phyloP scores from a whole-genome alignment of 2,113 vertebrate species.

The Forbesichthys papilliferus region DNA sequence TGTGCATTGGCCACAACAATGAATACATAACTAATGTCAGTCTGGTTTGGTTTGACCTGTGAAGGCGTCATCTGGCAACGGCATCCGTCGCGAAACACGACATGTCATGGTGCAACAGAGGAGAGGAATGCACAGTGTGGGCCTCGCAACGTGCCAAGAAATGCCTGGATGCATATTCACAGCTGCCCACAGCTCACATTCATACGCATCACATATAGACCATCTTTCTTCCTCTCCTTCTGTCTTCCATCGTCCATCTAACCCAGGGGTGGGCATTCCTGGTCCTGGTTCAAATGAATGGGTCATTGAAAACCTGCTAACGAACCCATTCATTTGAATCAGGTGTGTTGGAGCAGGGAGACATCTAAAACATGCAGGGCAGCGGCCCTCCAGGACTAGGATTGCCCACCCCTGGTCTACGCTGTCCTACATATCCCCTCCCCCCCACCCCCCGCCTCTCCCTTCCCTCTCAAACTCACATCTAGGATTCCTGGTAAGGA shows the following conservation, averaged over 20 bases:
- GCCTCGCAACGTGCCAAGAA: conserved; percentile 59
- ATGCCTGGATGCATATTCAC: conserved; percentile 73
- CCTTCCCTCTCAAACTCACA: conserved; percentile 36
- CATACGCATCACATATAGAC: conserved; percentile 55
- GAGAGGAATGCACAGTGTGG: conserved; percentile 74
- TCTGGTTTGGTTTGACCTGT: conserved; percentile 20
- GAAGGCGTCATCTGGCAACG: conserved; percentile 7
- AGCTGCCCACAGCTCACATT: conserved; percentile 67
- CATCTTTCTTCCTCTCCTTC: conserved; percentile 29
- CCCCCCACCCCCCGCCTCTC: conserved; percentile 9
- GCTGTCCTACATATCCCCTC: conserved; percentile 26
- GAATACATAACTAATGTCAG: conserved; percentile 19
- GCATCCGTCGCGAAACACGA: background rate
- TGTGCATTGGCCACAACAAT: background rate
- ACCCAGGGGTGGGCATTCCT: no score
- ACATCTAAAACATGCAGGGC: no score
- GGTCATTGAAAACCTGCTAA: no score
- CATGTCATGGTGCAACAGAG: conserved; percentile 16
- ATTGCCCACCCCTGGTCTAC: conserved; percentile 1
- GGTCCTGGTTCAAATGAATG: no score
- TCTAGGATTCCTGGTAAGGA: conserved; percentile 19
- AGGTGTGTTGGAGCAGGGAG: no score
- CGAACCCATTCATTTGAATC: no score
- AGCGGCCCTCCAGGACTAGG: no score
- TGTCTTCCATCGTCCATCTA: conserved; percentile 37